phyloP scores from a whole-genome alignment of 2,113 vertebrate genomes.

The Cyanoramphus novaezelandiae region DNA sequence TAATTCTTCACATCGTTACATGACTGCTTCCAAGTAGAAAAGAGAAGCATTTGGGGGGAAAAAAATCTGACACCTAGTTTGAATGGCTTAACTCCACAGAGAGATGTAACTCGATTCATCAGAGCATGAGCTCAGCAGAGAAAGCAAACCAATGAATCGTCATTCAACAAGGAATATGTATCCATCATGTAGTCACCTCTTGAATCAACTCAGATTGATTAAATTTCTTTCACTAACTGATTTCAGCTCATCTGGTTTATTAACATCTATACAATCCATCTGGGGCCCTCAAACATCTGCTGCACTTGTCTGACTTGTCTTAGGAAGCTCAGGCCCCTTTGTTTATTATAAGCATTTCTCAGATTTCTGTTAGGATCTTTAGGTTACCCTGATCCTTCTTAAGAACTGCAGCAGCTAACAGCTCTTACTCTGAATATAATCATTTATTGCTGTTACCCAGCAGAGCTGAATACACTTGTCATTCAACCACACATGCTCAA shows the following conservation, averaged over 20 bases:
- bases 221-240: slow-evolving; percentile 30
- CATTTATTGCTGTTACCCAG: background rate
- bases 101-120: background rate
- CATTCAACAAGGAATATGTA: background rate
- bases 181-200: background rate
- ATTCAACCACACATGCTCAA: background rate
- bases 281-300: slow-evolving; percentile 14
- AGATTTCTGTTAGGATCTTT: background rate
- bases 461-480: background rate
- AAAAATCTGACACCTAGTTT: background rate
- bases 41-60: background rate
- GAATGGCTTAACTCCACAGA: background rate
- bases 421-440: background rate
- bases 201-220: slow-evolving; percentile 23
- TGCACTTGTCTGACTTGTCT: background rate
- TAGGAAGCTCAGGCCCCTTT: background rate
- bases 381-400: background rate
- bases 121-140: background rate
- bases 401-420: background rate
- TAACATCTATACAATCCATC: slow-evolving; percentile 33
- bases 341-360: background rate
- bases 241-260: slow-evolving; percentile 44
- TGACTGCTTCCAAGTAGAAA: background rate
- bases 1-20: background rate
- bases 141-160: background rate